A percentile compares a stretch with the other conserved stretches of the same genome.
Conservation (phyloP, 2,113 vertebrate genomes). For the Guaruba guarouba region DNA sequence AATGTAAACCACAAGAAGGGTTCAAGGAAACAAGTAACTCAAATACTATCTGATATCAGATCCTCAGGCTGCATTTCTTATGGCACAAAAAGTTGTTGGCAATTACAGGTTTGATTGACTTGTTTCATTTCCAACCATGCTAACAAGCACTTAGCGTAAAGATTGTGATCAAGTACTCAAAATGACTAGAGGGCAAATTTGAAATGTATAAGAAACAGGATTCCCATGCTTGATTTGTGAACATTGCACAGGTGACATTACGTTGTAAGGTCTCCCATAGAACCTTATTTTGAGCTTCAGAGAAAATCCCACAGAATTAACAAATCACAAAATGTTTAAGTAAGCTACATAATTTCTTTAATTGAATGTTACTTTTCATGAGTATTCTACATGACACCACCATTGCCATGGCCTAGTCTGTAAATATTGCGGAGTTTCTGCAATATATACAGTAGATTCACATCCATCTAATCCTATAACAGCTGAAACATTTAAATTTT, state of each 20-base stretch:
- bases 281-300: background rate
- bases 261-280: background rate
- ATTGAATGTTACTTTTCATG: background rate
- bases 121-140: background rate
- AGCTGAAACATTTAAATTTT: background rate
- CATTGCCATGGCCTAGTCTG: background rate
- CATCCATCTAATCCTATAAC: background rate
- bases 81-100: background rate
- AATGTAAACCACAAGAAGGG: background rate
- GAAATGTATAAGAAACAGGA: background rate
- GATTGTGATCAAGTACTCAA: background rate
- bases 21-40: background rate
- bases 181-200: background rate
- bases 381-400: fast-evolving
- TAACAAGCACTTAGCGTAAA: background rate
- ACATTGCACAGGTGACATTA: background rate
- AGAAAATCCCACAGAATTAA: background rate
- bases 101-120: background rate
- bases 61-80: background rate
- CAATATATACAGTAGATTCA: background rate
- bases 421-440: background rate
- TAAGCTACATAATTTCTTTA: background rate
- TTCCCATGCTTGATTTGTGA: background rate
- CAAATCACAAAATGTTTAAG: background rate
- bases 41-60: background rate